Evolutionary conservation across 2,797 vertebrate genomes (phyloP), one percentile per base, ranked within the genome.

Genomic region (Mastacembelus armatus): DNA sequence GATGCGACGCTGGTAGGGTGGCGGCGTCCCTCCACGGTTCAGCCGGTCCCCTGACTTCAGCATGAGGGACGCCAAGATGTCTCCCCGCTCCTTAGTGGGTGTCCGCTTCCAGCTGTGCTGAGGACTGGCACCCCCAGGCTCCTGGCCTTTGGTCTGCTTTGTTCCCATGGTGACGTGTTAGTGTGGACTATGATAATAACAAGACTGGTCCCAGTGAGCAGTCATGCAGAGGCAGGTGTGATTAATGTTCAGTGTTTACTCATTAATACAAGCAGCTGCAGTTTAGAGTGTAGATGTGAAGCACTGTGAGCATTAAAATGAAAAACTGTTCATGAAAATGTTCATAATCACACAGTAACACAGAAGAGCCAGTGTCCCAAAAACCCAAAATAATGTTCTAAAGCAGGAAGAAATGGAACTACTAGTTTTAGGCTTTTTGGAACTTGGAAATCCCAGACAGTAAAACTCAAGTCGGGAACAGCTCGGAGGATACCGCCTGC

Each of bases 1-100:
- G 52, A 98, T 95, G n/a, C 97, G 94, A 11, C 96, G 93, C 86
- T 96, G 97, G 89, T 99, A 98, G 3, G 97, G 97, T 3, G 97
- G 97, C 30, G 96, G 94, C 5, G 90, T 84, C 65, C 90, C 93
- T 0, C 92, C 85, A 12, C 94, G 93, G 67, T 86, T 93, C 50
- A 96, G 93, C 86, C 95, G 93, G 80, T 98, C 96, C 32, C 96
- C 93, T 5, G 96, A 94, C 86, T 93, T 95, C 67, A 95, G 88
- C 93, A 96, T 93, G 61, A 97, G 91, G 66, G 96, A 96, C 9
- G 96, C 87, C 81, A 96, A 86, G 82, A 97, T 91, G 86, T 98
- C 96, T 0, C 95, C 87, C 14, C 92, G 84, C 38, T 98, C 96
- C 86, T 95, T 95, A 49, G 92, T 90, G 39, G 94, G 87, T 0